Evolutionary conservation across 2,888 invertebrate species (phyloP).

Genomic region (Pyrrhosoma nymphula): DNA sequence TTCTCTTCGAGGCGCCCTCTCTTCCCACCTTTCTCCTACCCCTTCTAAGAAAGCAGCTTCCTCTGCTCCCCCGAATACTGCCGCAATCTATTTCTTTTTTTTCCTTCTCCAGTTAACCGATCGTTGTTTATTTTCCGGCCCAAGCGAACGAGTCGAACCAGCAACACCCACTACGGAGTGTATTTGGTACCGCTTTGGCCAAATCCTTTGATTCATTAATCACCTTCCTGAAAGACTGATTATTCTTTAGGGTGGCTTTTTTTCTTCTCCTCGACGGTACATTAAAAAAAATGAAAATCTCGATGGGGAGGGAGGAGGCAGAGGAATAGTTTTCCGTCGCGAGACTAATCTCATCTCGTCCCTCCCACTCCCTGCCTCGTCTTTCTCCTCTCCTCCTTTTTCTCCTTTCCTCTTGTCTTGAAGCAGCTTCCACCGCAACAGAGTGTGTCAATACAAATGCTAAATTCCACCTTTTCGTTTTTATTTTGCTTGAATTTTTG

Average conservation of each 20-base stretch:
- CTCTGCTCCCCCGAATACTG: not conserved
- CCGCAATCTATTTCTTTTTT: not conserved
- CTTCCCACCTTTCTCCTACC: not conserved
- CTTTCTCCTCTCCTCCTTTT: too few species aligned
- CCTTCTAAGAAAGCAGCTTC: not conserved
- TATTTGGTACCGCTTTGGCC: not conserved
- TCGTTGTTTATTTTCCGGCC: not conserved
- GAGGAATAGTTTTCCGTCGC: not conserved
- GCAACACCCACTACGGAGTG: not conserved
- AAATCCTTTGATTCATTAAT: conserved; percentile 10
- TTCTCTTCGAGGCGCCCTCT: not conserved
- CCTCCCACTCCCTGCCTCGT: not conserved
- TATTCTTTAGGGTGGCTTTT: not conserved
- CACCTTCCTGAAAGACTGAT: conserved; percentile 5
- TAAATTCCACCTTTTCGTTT: too few species aligned
- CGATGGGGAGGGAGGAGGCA: not conserved
- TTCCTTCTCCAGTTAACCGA: not conserved
- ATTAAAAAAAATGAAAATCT: not conserved
- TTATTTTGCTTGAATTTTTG: too few species aligned
- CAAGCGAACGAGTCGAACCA: not conserved
- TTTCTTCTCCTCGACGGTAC: not conserved
- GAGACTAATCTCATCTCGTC: conserved; percentile 34
- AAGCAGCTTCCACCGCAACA: too few species aligned
- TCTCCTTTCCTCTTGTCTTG: too few species aligned
- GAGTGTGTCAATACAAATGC: too few species aligned